A percentile compares a stretch with the other conserved stretches of the same genome.
These are phyloP conservation scores for Hanleya hanleyi DNA, from an alignment of 2,888 invertebrate species.

Conservation along the genomic window DNA sequence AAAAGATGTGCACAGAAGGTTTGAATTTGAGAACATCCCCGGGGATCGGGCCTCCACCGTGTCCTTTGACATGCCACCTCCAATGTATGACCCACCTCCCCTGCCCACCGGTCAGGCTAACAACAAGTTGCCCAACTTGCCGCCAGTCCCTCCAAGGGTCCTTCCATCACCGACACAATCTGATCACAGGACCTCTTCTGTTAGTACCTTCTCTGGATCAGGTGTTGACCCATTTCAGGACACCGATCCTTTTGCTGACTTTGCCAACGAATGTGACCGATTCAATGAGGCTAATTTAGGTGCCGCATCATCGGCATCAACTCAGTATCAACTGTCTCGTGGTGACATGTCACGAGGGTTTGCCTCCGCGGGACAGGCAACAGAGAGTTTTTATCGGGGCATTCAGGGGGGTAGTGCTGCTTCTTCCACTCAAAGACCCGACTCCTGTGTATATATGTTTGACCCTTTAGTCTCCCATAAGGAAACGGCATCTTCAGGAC, in stretches of 20 bases:
- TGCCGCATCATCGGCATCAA: neutral
- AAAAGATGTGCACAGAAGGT: neutral
- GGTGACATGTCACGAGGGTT: conserved; percentile 5
- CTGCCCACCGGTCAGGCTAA: neutral
- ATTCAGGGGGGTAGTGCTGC: neutral
- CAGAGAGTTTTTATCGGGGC: neutral
- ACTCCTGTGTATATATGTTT: conserved; percentile 7
- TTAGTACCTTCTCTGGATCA: conserved; percentile 4
- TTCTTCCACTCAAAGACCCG: neutral
- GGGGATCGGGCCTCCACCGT: neutral
- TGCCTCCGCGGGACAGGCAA: conserved; percentile 1
- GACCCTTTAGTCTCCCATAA: neutral
- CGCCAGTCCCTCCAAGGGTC: neutral
- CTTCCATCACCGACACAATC: neutral
- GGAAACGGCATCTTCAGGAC: neutral
- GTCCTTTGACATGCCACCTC: conserved; percentile 5
- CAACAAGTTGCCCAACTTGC: neutral
- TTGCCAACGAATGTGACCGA: conserved; percentile 34
- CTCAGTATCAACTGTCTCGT: neutral
- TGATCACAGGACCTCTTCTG: neutral
- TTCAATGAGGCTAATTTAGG: conserved; percentile 7
- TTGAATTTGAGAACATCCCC: neutral
- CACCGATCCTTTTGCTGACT: conserved; percentile 40
- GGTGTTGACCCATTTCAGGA: conserved; percentile 26
- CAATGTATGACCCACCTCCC: conserved; percentile 7